Conservation (phyloP, 2,888 invertebrate genomes). For the Apotomis turbidana region DNA sequence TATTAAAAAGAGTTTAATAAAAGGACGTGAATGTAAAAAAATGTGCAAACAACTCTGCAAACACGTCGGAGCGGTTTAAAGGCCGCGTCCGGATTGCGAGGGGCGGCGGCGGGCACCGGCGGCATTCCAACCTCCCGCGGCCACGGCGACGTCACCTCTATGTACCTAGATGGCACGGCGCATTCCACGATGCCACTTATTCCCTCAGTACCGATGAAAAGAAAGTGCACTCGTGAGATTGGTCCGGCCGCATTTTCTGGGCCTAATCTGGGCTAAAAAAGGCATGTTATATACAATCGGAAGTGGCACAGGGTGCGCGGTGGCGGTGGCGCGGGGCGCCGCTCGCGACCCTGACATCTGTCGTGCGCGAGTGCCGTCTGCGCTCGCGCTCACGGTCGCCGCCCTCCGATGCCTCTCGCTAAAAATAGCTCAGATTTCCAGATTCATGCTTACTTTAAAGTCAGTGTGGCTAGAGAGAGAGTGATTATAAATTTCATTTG, state of each 20-base stretch:
- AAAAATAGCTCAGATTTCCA: slow-evolving; percentile 70
- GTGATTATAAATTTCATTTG: slow-evolving; percentile 12
- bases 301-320: slow-evolving; percentile 46
- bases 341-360: slow-evolving; percentile 67
- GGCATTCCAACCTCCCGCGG: slow-evolving; percentile 77
- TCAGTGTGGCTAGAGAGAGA: slow-evolving; percentile 25
- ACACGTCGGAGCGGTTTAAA: slow-evolving; percentile 83
- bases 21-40: slow-evolving; percentile 81
- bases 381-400: slow-evolving; percentile 70
- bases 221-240: slow-evolving; percentile 55
- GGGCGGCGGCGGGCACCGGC: slow-evolving; percentile 71
- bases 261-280: slow-evolving; percentile 27
- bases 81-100: slow-evolving; percentile 82
- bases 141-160: slow-evolving; percentile 69
- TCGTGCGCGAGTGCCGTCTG: slow-evolving; percentile 58
- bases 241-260: slow-evolving; percentile 44
- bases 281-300: slow-evolving; percentile 41
- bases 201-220: slow-evolving; percentile 55
- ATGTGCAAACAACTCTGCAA: slow-evolving; percentile 83
- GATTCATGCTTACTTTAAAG: slow-evolving; percentile 56
- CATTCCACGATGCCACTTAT: slow-evolving; percentile 61
- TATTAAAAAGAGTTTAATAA: slow-evolving; percentile 70
- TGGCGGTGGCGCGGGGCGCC: slow-evolving; percentile 53
- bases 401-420: slow-evolving; percentile 71
- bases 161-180: slow-evolving; percentile 57